Conservation (phyloP, 2,797 vertebrate genomes). For the Tympanoctomys barrerae region DNA sequence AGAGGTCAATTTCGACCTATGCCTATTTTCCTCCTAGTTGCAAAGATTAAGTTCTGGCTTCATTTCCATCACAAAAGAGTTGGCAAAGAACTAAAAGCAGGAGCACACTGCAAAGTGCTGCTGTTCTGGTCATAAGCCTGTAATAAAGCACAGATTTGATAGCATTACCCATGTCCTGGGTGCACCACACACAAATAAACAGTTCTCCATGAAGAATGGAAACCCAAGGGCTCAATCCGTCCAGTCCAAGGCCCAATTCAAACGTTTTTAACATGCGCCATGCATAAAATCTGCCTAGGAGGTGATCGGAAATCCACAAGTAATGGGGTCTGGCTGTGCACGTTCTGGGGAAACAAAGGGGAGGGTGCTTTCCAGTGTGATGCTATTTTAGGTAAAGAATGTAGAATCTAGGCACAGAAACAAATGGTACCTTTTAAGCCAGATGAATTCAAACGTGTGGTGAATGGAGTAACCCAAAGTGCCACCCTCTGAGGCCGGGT, state of each 20-base stretch:
- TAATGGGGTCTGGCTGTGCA: slow-evolving; percentile 82
- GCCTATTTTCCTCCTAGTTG: slow-evolving; percentile 73
- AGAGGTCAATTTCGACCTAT: slow-evolving; percentile 65
- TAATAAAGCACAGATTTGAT: slow-evolving; percentile 88
- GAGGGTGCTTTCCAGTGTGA: slow-evolving; percentile 75
- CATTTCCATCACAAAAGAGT: slow-evolving; percentile 82
- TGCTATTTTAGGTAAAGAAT: slow-evolving; percentile 50
- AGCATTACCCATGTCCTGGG: slow-evolving; percentile 87
- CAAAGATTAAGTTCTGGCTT: slow-evolving; percentile 78
- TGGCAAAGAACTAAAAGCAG: slow-evolving; percentile 76
- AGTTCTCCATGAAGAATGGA: slow-evolving; percentile 86
- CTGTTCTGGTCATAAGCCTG: slow-evolving; percentile 79
- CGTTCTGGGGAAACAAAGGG: slow-evolving; percentile 37
- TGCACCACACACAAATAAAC: slow-evolving; percentile 89
- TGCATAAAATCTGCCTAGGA: slow-evolving; percentile 86
- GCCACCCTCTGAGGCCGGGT: neutral
- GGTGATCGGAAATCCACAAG: slow-evolving; percentile 88
- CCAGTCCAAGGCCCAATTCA: slow-evolving; percentile 81
- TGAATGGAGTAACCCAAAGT: neutral
- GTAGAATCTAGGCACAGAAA: slow-evolving; percentile 65
- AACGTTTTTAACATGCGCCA: slow-evolving; percentile 89
- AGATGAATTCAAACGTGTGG: neutral
- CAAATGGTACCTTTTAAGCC: neutral
- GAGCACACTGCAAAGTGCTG: slow-evolving; percentile 77
- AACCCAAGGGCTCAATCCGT: slow-evolving; percentile 83